Evolutionary conservation across 2,797 vertebrate genomes (phyloP).

Genomic region (Lutjanus campechanus): DNA sequence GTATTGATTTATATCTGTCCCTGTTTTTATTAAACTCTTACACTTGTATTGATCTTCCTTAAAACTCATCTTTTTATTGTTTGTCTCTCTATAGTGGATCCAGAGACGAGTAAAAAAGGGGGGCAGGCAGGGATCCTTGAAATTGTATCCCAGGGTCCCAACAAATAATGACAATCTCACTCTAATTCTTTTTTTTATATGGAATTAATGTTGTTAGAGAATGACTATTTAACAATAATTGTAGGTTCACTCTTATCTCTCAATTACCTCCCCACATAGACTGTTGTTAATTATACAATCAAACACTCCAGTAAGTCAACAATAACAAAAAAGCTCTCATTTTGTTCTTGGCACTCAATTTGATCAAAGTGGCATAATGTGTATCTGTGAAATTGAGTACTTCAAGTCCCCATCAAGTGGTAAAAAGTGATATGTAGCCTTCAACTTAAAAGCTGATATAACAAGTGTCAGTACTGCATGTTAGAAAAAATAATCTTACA

Average conservation of each 20-base stretch:
- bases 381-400: background rate
- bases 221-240: constrained; percentile 2
- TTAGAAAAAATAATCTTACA: background rate
- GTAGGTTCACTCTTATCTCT: background rate
- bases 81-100: background rate
- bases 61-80: background rate
- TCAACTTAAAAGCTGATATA: background rate
- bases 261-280: constrained; percentile 1
- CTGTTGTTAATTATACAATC: constrained; percentile 1
- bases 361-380: background rate
- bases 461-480: background rate
- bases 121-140: background rate
- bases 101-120: background rate
- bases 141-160: background rate
- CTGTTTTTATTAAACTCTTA: too few relatives aligned
- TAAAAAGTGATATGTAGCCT: background rate
- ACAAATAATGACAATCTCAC: background rate
- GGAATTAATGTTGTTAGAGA: background rate
- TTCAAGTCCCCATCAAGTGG: background rate
- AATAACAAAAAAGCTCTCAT: background rate
- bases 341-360: background rate
- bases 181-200: background rate
- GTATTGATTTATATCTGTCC: background rate
- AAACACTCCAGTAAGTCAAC: background rate
- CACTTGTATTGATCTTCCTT: too few relatives aligned